Percentiles rank a stretch among this genome's conserved stretches.
Conservation (phyloP, 2,113 vertebrate species). For the Calypte anna region DNA sequence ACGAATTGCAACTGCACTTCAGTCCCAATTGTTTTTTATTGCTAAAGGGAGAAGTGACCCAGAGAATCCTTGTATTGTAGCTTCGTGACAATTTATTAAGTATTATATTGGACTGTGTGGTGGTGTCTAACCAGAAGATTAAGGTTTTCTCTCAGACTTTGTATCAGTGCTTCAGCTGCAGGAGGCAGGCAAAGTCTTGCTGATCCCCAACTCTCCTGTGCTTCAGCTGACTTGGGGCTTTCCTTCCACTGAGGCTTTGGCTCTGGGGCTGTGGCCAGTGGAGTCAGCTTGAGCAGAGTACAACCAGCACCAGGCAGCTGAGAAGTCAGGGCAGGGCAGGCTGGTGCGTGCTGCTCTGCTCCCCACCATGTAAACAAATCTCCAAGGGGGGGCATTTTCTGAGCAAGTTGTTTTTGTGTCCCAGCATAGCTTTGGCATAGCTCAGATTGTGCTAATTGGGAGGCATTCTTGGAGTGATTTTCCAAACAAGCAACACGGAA, state of each 20-base stretch:
- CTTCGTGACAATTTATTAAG: slow-evolving; percentile 17
- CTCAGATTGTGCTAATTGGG: not conserved
- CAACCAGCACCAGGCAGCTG: not conserved
- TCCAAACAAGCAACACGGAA: not conserved
- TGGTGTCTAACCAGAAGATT: slow-evolving; percentile 53
- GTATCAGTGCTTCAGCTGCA: not conserved
- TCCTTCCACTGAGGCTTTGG: not conserved
- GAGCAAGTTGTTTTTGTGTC: not conserved
- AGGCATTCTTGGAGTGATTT: not conserved
- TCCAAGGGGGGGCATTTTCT: not conserved
- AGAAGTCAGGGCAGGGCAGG: not conserved
- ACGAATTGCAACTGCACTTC: slow-evolving; percentile 56
- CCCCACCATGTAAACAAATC: not conserved
- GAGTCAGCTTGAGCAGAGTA: not conserved
- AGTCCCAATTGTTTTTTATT: slow-evolving; percentile 44
- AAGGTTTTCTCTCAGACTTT: slow-evolving; percentile 47
- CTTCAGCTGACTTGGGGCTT: not conserved
- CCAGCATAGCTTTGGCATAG: not conserved
- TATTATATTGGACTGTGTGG: slow-evolving; percentile 11
- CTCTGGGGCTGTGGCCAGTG: not conserved
- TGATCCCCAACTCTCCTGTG: not conserved
- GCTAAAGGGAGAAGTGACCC: slow-evolving; percentile 59
- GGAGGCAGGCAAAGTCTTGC: not conserved
- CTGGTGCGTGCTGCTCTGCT: not conserved
- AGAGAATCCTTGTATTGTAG: slow-evolving; percentile 19